Percentiles rank a stretch among this genome's conserved stretches.
Conservation (phyloP, 92 coral and sea anemone genomes). For the Bergia sp. region DNA sequence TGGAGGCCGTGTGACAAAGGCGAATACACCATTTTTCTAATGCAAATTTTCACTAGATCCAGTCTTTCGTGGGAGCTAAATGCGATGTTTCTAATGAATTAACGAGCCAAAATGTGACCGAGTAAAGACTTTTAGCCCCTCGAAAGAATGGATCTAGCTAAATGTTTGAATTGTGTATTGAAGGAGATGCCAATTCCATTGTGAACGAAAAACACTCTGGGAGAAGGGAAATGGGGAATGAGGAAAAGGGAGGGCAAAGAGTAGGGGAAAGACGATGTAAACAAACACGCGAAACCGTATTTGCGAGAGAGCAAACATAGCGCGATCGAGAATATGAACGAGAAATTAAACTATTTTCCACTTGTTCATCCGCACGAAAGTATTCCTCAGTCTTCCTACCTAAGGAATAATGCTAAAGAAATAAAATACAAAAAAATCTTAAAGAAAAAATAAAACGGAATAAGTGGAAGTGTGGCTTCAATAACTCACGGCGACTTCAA, state of each 20-base stretch:
- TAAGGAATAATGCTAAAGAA: background rate
- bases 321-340: background rate
- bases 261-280: background rate
- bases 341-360: background rate
- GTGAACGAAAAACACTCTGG: slow-evolving; percentile 6
- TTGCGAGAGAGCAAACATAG: background rate
- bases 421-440: background rate
- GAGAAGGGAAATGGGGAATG: slow-evolving; percentile 6
- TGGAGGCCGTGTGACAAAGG: slow-evolving; percentile 8
- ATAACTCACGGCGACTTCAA: background rate
- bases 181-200: slow-evolving; percentile 1
- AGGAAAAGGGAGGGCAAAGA: slow-evolving; percentile 6
- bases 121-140: background rate
- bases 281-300: slow-evolving; percentile 2
- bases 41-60: too few species aligned
- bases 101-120: too few species aligned
- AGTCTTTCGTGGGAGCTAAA: background rate
- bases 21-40: background rate
- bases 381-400: slow-evolving; percentile 6
- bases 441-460: background rate
- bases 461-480: background rate
- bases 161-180: background rate
- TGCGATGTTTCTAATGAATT: background rate
- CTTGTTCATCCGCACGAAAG: slow-evolving; percentile 3
- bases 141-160: background rate